Evolutionary conservation across 2,113 vertebrate species (phyloP).

Genomic region (Phalacrocorax aristotelis): DNA sequence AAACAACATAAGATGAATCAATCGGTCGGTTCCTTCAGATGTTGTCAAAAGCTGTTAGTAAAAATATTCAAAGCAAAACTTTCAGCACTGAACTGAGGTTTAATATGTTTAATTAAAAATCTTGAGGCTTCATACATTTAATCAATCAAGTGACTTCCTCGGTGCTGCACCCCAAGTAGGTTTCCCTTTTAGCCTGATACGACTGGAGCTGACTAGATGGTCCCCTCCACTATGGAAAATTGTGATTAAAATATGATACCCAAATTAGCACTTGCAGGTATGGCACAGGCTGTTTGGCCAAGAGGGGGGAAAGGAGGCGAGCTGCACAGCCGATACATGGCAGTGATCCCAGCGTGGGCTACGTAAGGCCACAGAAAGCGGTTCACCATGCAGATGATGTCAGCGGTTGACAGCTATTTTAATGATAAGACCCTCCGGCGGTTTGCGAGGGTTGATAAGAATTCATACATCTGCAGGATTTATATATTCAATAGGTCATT

Average conservation of each 20-base stretch:
- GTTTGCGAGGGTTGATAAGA: background rate
- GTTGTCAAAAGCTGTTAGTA: background rate
- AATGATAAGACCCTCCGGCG: background rate
- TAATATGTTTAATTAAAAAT: background rate
- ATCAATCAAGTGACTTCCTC: background rate
- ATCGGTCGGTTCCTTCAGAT: background rate
- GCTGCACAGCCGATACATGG: rapidly evolving
- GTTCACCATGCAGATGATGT: background rate
- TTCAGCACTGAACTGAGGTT: background rate
- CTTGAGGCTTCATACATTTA: background rate
- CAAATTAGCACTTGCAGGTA: background rate
- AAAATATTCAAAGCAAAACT: background rate
- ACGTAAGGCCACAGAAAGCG: background rate
- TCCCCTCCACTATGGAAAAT: background rate
- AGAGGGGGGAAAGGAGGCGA: background rate
- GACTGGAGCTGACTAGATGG: background rate
- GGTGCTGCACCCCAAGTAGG: background rate
- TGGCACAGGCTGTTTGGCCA: background rate
- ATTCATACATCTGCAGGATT: background rate
- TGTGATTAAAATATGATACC: background rate
- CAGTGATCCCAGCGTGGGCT: rapidly evolving
- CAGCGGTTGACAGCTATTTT: background rate
- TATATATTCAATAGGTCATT: background rate
- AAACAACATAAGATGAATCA: background rate
- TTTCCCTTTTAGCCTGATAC: background rate